A percentile compares a stretch with the other conserved stretches of the same genome.
Evolutionary conservation across 2,888 invertebrate species (phyloP).

Genomic region (Mythimna ferrago): DNA sequence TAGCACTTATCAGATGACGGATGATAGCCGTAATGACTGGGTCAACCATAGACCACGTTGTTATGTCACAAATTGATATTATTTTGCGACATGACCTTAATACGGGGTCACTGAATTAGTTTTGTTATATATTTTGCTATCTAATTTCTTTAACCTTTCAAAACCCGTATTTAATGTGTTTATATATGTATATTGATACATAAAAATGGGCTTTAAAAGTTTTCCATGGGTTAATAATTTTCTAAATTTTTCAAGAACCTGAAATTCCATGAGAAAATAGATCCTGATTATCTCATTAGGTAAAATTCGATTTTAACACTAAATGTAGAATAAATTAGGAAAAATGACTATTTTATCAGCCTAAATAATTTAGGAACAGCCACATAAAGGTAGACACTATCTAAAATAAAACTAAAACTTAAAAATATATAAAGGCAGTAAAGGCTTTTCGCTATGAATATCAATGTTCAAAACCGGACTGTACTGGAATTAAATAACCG

Average conservation of each 20-base stretch:
- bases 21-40: constrained; percentile 53
- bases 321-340: too few species aligned
- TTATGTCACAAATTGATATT: constrained; percentile 48
- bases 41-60: constrained; percentile 46
- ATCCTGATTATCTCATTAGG: too few species aligned
- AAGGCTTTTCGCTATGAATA: constrained; percentile 23
- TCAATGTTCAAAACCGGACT: constrained; percentile 32
- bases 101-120: constrained; percentile 44
- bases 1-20: constrained; percentile 43
- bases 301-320: too few species aligned
- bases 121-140: constrained; percentile 4
- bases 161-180: too few species aligned
- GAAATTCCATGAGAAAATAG: too few species aligned
- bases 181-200: too few species aligned
- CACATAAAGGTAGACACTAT: background rate
- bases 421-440: background rate
- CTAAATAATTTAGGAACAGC: too few species aligned
- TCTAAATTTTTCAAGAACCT: too few species aligned
- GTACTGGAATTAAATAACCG: constrained; percentile 16
- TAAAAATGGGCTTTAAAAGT: background rate
- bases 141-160: background rate
- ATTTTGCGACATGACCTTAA: constrained; percentile 52
- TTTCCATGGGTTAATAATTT: background rate
- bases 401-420: background rate
- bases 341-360: too few species aligned